A percentile compares a stretch with the other conserved stretches of the same genome.
These are phyloP conservation scores for Stichopus chloronotus DNA, from an alignment of 35 echinoderm and acorn worm species.

Conservation along the genomic window DNA sequence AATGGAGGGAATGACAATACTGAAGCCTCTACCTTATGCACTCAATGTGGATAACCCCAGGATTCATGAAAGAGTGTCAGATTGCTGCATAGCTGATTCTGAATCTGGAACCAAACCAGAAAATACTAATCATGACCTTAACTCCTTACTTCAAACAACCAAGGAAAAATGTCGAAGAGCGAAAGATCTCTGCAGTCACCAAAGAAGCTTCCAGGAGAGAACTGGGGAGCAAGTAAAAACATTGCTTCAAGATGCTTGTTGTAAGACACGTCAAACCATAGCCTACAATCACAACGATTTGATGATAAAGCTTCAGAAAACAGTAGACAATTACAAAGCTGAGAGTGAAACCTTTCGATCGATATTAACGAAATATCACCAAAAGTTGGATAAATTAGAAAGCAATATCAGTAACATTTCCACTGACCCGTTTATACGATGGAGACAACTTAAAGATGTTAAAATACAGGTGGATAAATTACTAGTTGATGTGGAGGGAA, in stretches of 20 bases:
- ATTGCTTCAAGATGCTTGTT: neutral
- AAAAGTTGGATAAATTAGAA: neutral
- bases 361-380: neutral
- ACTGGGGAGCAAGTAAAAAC: neutral
- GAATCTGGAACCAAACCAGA: no score
- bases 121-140: neutral
- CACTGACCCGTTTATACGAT: neutral
- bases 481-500: neutral
- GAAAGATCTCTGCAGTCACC: neutral
- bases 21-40: no score
- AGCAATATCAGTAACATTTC: neutral
- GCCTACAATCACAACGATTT: neutral
- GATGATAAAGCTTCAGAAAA: neutral
- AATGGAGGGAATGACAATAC: no score
- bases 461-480: neutral
- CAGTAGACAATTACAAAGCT: neutral
- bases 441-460: neutral
- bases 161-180: neutral
- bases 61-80: no score
- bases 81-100: no score
- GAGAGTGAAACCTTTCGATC: neutral
- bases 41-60: no score
- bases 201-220: neutral
- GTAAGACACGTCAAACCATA: neutral
- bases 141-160: neutral